Base-by-base conservation (phyloP, 2,888 invertebrate species). In the Malacosoma neustria region DNA sequence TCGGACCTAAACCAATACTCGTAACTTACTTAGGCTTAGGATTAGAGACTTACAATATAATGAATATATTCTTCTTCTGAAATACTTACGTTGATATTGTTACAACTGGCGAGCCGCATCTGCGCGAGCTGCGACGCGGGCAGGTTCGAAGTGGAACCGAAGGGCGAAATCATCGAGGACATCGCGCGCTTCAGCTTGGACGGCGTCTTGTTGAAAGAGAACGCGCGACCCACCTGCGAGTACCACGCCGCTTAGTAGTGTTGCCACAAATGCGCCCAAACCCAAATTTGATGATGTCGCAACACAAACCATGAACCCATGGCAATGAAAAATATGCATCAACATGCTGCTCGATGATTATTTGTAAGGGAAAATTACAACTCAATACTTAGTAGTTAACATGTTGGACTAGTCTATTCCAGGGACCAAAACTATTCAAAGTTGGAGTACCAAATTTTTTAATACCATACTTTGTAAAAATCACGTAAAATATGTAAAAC, bases 141-240 rank as follows among this genome's bases (percentile, higher is more conserved):
- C 48, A 94, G 87, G 61, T 93, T 94, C 49, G 93, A 92, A 35
- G 93, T 92, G 69, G 93, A 94, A 54, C 94, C 94, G 74, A 95
- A 94, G 7, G 96, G 96, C 42, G 93, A 93, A 89, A 96, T 96
- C 92, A 96, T 95, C 32, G 96, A 95, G 12, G 97, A 97, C 75
- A 98, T 94, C 15, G 97, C 97, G 40, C 97, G 90, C 79, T 97
- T 97, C 58, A 98, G 80, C 74, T 95, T 96, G 48, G 94, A 94
- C 35, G 98, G 97, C 14, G 98, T 97, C 82, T 96, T 96, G 79
- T 96, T 97, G 81, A 98, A 96, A 48, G 97, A 97, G 66, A 98
- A 93, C 49, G 97, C 97, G 52, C 98, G 90, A 36, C 96, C 96
- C 53, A 98, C 96, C 89, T 89, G 51, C 39, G 38, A 32, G 6